Conservation (phyloP, 2,797 vertebrate species). For the Myiotriccus ornatus region DNA sequence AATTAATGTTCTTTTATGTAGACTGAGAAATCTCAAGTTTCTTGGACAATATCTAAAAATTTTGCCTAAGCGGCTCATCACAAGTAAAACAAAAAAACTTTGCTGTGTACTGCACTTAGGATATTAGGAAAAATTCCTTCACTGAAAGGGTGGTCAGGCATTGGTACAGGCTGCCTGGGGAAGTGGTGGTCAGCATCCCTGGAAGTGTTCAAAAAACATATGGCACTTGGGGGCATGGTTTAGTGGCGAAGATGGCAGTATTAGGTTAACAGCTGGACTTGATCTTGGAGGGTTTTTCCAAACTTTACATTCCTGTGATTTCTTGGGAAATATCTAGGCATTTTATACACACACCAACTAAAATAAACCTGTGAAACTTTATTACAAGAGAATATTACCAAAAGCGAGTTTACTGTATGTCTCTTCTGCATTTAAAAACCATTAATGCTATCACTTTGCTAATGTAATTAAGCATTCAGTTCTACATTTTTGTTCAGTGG, state of each 20-base stretch:
- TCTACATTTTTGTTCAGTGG: neutral
- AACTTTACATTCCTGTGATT: neutral
- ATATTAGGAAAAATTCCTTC: neutral
- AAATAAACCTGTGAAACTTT: neutral
- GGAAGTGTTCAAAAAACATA: neutral
- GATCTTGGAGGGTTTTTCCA: neutral
- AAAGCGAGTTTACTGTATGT: neutral
- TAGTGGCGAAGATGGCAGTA: neutral
- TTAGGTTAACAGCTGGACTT: neutral
- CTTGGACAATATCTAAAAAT: neutral
- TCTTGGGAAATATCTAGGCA: neutral
- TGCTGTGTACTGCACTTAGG: neutral
- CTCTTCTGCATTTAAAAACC: neutral
- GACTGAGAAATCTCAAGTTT: neutral
- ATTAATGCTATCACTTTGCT: neutral
- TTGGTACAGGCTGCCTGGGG: neutral
- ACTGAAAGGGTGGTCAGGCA: neutral
- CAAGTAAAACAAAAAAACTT: neutral
- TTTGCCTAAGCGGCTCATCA: neutral
- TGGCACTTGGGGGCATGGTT: neutral
- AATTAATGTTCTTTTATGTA: neutral
- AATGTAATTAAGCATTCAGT: neutral
- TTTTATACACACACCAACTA: neutral
- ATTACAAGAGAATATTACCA: neutral
- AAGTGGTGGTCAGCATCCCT: neutral